Evolutionary conservation across 2,797 vertebrate species (phyloP), one percentile per base, ranked within the genome.

Genomic region (Crenuchus spilurus): DNA sequence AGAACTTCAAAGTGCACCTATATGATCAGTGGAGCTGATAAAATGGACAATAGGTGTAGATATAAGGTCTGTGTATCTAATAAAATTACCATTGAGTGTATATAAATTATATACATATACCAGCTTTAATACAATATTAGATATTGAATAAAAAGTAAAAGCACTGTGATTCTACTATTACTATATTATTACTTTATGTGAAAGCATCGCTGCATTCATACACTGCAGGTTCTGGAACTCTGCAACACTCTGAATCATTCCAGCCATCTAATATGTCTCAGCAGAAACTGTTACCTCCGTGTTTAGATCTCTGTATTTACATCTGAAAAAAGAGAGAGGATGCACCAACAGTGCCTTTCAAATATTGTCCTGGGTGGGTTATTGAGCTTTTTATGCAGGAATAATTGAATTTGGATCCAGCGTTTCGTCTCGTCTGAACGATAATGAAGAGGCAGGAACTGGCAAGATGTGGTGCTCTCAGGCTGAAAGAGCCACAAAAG

Each of bases 321-420:
- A 57, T 20, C 49, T 48, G 4, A 37, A 13, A 33, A 44, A 57
- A 51, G 13, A 57, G 11, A 54, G 44, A 9, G 1, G 20, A 44
- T n/a, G 57, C 42, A 66, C 55, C 60, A 75, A 63, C 51, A 46
- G 42, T 20, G 9, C 28, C 37, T 73, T 55, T 46, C 65, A 69
- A 20, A 11, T 35, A 64, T 20, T 68, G 39, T 49, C 44, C 66
- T 16, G 41, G 57, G 57, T 33, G 54, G 24, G 57, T 58, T 74
- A 68, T 67, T 70, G 55, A 60, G 72, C 39, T 52, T 71, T 75
- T 72, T 54, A 62, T 74, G 39, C n/a, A 48, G 24, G 61, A 71
- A 75, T 73, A 70, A 81, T 78, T 78, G 35, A 72, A 74, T 69
- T 72, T 55, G 75, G 41, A 63, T 72, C 57, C 37, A 71, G 64